A percentile compares a stretch with the other conserved stretches of the same genome.
These are phyloP conservation scores for Reticulitermes lucifugus DNA, from an alignment of 2,888 invertebrate species.

Conservation along the genomic window DNA sequence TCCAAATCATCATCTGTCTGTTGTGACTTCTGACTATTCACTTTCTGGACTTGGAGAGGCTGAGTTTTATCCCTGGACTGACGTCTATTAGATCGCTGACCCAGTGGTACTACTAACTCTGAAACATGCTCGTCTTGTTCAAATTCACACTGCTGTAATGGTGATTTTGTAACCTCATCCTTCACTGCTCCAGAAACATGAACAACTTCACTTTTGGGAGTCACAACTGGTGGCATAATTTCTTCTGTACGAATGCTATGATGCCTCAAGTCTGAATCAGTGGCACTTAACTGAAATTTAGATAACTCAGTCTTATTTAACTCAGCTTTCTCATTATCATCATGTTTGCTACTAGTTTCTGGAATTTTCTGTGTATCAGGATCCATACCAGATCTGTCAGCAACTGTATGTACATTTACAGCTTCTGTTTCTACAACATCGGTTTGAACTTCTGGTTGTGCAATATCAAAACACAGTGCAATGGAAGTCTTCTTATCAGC, in stretches of 20 bases:
- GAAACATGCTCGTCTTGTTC: background rate
- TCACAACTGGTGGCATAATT: background rate
- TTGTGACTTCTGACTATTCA: background rate
- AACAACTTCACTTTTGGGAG: background rate
- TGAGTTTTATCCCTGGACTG: background rate
- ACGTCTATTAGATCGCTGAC: background rate
- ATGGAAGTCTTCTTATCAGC: background rate
- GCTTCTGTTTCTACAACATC: background rate
- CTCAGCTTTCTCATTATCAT: background rate
- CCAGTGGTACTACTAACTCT: background rate
- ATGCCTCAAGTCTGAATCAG: background rate
- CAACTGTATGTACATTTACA: background rate
- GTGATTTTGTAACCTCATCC: background rate
- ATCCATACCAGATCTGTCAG: background rate
- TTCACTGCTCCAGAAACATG: background rate
- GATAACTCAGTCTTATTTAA: too few relatives aligned
- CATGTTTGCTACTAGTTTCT: background rate
- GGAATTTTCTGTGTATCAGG: background rate
- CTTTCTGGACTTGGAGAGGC: background rate
- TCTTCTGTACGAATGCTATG: background rate
- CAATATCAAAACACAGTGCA: constrained; percentile 8
- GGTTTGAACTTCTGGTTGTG: background rate
- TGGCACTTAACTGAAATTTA: background rate
- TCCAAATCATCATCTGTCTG: constrained; percentile 46
- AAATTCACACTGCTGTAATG: background rate